phyloP scores from a whole-genome alignment of 2,797 vertebrate genomes.

The Pangasius sanitwongsei region DNA sequence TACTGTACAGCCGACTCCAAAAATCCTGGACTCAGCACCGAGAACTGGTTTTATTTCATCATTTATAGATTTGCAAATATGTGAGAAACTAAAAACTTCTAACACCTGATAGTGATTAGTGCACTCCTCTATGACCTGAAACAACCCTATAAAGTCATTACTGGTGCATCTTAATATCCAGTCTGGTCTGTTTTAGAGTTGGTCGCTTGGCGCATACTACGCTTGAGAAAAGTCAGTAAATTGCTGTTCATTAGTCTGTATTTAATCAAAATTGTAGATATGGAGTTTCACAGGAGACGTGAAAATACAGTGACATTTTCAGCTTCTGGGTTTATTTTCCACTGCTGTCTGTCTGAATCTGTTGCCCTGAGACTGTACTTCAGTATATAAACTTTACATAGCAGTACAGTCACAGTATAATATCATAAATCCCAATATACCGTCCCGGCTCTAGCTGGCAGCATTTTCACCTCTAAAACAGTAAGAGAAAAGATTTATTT shows the following conservation, averaged over 20 bases:
- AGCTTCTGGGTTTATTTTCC: background rate
- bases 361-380: background rate
- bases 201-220: background rate
- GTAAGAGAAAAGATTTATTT: background rate
- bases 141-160: background rate
- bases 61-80: no score
- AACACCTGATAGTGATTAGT: background rate
- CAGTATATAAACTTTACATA: background rate
- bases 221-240: background rate
- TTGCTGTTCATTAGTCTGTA: background rate
- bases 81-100: no score
- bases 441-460: background rate
- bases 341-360: background rate
- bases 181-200: background rate
- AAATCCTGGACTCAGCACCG: background rate
- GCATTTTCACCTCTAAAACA: background rate
- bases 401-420: background rate
- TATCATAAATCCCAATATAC: background rate
- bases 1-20: background rate
- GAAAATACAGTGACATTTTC: background rate
- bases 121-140: background rate
- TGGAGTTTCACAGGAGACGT: background rate
- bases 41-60: background rate
- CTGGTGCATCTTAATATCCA: background rate
- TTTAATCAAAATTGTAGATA: background rate